Conservation (phyloP, 2,113 vertebrate species). For the Sturnus vulgaris region DNA sequence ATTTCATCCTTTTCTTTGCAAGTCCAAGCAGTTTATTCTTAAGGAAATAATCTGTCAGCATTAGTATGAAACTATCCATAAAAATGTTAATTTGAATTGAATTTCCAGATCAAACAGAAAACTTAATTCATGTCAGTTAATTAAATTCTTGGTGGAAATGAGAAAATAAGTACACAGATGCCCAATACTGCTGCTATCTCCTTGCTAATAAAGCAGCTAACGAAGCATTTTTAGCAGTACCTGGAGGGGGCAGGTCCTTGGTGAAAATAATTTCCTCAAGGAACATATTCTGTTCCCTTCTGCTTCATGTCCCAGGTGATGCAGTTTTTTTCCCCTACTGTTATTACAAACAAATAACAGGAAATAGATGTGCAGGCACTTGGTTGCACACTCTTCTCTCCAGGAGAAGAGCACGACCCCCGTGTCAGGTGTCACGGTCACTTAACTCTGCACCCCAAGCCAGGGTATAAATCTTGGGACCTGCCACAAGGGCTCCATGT, state of each 20-base stretch:
- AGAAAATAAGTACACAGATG: constrained; percentile 31
- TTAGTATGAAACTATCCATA: background rate
- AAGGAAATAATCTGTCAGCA: background rate
- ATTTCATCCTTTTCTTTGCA: background rate
- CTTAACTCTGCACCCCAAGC: background rate
- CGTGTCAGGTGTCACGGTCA: rapidly evolving
- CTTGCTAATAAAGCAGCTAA: constrained; percentile 11
- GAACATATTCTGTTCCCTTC: background rate
- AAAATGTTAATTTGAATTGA: constrained; percentile 22
- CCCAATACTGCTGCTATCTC: background rate
- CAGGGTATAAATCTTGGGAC: background rate
- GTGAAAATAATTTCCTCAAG: background rate
- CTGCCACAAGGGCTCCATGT: background rate
- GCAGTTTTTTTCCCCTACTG: background rate
- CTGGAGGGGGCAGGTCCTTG: background rate
- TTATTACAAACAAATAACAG: background rate
- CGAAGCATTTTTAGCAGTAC: background rate
- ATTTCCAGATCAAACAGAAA: constrained; percentile 54
- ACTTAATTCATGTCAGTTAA: constrained; percentile 45
- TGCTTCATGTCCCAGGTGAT: background rate
- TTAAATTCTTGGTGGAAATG: constrained; percentile 44
- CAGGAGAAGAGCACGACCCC: rapidly evolving
- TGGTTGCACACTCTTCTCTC: background rate
- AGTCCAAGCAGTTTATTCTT: background rate
- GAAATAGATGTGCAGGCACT: background rate